These are phyloP conservation scores for Tipula confusa DNA, from an alignment of 2,888 invertebrate genomes.

Conservation along the genomic window DNA sequence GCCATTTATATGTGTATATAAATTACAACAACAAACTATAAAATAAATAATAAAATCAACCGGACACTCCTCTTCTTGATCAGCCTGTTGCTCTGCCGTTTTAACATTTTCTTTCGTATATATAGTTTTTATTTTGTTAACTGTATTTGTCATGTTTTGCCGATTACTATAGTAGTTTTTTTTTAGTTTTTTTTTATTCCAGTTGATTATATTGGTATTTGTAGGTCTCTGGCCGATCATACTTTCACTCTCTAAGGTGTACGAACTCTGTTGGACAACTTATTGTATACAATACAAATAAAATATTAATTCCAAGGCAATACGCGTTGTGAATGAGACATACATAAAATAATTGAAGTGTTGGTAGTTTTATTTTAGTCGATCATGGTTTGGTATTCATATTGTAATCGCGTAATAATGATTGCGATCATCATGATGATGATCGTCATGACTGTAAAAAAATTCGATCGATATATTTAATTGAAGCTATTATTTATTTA, in stretches of 20 bases:
- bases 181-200: neutral
- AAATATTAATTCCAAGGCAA: slow-evolving; percentile 28
- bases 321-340: slow-evolving; percentile 30
- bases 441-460: neutral
- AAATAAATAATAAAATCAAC: slow-evolving; percentile 20
- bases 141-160: slow-evolving; percentile 30
- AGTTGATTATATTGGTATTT: slow-evolving; percentile 41
- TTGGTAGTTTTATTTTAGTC: neutral
- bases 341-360: neutral
- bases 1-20: neutral
- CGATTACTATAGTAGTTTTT: slow-evolving; percentile 20
- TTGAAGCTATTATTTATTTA: neutral
- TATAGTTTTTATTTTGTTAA: slow-evolving; percentile 8
- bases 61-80: slow-evolving; percentile 29
- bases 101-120: neutral
- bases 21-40: neutral
- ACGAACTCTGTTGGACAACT: slow-evolving; percentile 43
- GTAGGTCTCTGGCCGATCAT: slow-evolving; percentile 51
- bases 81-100: slow-evolving; percentile 27
- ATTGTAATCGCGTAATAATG: neutral
- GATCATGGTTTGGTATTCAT: neutral
- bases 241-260: slow-evolving; percentile 52
- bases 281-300: slow-evolving; percentile 29
- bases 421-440: neutral
- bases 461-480: neutral